Conservation (phyloP, 2,797 vertebrate species). For the Schizopygopsis malacanthus region DNA sequence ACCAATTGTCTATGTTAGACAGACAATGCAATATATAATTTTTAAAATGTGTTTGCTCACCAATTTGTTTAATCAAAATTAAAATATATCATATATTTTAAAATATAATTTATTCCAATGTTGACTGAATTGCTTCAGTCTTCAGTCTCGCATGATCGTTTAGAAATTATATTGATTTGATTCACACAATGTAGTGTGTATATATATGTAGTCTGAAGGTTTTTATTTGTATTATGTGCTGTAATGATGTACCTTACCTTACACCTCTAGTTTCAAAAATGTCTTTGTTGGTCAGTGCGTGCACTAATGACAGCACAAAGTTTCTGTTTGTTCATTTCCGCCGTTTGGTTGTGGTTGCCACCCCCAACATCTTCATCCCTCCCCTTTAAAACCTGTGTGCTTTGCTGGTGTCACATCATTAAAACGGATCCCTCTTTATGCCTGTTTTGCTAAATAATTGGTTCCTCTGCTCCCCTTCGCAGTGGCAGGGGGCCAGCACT, state of each 20-base stretch:
- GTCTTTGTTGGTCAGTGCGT: background rate
- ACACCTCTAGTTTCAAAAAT: background rate
- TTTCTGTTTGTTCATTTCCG: conserved; percentile 18
- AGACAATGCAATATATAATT: background rate
- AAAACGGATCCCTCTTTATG: conserved; percentile 59
- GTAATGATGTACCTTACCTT: background rate
- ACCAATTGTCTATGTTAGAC: background rate
- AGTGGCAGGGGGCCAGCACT: conserved; percentile 61
- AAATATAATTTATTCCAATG: background rate
- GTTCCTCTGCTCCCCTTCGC: conserved; percentile 61
- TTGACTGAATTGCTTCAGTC: no score
- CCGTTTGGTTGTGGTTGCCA: background rate
- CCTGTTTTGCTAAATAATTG: conserved; percentile 68
- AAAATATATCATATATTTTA: background rate
- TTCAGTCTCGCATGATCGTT: background rate
- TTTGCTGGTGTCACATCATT: conserved; percentile 61
- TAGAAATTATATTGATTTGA: background rate
- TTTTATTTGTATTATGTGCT: background rate
- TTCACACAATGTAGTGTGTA: background rate
- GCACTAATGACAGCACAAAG: background rate
- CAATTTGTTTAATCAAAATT: background rate
- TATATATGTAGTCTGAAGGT: background rate
- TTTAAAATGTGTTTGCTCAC: background rate
- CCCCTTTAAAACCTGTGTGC: conserved; percentile 49
- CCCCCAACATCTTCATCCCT: background rate